These are phyloP conservation scores for Cyprinus carpio DNA, from an alignment of 2,113 vertebrate species.

Conservation along the genomic window DNA sequence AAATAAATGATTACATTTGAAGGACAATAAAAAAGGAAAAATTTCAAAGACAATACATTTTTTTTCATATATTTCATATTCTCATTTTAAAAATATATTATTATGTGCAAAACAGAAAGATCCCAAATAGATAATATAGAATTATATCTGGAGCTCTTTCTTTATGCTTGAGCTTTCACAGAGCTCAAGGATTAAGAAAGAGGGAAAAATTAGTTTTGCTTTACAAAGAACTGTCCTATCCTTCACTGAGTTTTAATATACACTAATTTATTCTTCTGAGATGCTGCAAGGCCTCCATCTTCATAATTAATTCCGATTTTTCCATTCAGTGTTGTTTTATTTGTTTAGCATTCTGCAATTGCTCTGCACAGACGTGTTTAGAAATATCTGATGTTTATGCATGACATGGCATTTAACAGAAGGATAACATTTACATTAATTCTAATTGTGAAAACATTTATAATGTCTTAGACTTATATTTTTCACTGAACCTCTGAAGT, in stretches of 20 bases:
- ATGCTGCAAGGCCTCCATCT: background rate
- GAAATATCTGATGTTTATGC: background rate
- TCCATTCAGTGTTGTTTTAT: slow-evolving; percentile 13
- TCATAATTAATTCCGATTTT: slow-evolving; percentile 5
- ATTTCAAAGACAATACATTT: too few relatives aligned
- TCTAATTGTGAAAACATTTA: background rate
- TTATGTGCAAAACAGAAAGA: background rate
- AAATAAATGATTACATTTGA: background rate
- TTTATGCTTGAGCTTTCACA: background rate
- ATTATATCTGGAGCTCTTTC: background rate
- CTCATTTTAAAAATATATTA: background rate
- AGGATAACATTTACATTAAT: background rate
- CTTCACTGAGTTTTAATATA: slow-evolving; percentile 2
- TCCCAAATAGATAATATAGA: background rate
- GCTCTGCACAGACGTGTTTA: background rate
- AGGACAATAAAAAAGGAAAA: background rate
- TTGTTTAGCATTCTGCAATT: background rate
- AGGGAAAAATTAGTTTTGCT: background rate
- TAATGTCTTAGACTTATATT: background rate
- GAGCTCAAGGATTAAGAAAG: background rate
- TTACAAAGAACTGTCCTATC: too few relatives aligned
- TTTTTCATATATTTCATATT: background rate
- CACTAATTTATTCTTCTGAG: background rate
- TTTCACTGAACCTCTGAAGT: background rate
- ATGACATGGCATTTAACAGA: background rate